Percentiles rank a stretch among this genome's conserved stretches.
phyloP scores from a whole-genome alignment of 2,888 invertebrate genomes.

The Thera britannica region DNA sequence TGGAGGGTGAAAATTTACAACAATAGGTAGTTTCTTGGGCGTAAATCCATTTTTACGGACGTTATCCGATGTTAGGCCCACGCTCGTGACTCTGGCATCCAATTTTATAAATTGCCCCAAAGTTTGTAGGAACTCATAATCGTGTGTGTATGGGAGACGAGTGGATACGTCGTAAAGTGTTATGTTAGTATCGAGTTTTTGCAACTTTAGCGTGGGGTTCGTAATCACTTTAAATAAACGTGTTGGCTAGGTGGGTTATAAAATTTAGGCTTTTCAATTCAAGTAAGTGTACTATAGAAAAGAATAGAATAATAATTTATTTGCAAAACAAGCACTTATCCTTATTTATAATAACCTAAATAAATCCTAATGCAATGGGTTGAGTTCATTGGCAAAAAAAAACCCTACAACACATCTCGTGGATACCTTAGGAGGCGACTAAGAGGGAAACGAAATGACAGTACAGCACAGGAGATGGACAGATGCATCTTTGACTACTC shows the following conservation, averaged over 20 bases:
- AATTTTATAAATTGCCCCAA: slow-evolving; percentile 44
- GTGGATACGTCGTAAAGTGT: slow-evolving; percentile 25
- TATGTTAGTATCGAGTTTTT: slow-evolving; percentile 37
- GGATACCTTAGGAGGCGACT: too few relatives aligned
- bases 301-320: too few relatives aligned
- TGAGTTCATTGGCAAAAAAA: too few relatives aligned
- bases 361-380: too few relatives aligned
- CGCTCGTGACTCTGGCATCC: slow-evolving; percentile 41
- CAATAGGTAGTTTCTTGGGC: slow-evolving; percentile 57
- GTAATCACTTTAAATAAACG: slow-evolving; percentile 14
- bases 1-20: slow-evolving; percentile 58
- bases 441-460: too few relatives aligned
- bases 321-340: too few relatives aligned
- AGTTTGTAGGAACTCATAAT: slow-evolving; percentile 42
- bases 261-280: too few relatives aligned
- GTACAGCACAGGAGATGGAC: too few relatives aligned
- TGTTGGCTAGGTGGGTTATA: neutral
- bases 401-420: too few relatives aligned
- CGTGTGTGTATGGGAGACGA: slow-evolving; percentile 39
- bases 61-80: slow-evolving; percentile 40
- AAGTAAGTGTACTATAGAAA: too few relatives aligned
- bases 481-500: too few relatives aligned
- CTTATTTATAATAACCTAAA: too few relatives aligned
- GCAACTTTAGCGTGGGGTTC: slow-evolving; percentile 23
- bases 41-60: slow-evolving; percentile 49